Conservation (phyloP, 2,888 invertebrate genomes). For the Leptura quadrifasciata region DNA sequence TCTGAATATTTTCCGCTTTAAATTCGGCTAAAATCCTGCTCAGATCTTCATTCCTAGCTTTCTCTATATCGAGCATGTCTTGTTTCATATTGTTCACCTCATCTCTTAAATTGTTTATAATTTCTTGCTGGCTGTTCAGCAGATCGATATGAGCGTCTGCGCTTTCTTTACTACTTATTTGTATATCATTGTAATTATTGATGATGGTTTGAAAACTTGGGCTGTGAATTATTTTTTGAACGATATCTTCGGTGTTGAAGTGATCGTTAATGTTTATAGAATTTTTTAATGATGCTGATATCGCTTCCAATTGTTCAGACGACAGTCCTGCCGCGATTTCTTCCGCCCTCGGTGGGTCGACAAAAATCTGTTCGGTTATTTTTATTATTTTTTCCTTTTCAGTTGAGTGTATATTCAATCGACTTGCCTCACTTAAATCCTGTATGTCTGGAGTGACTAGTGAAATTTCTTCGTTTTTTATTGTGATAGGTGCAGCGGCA, state of each 20-base stretch:
- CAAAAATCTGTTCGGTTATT: slow-evolving; percentile 60
- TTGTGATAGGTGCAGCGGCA: slow-evolving; percentile 54
- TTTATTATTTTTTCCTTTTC: slow-evolving; percentile 65
- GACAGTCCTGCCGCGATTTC: slow-evolving; percentile 64
- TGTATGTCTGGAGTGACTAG: slow-evolving; percentile 62
- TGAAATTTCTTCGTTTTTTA: slow-evolving; percentile 57
- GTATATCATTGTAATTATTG: slow-evolving; percentile 47
- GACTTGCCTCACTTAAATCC: slow-evolving; percentile 55
- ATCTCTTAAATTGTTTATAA: slow-evolving; percentile 60
- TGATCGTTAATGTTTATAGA: slow-evolving; percentile 58
- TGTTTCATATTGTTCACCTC: slow-evolving; percentile 77
- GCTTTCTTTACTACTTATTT: slow-evolving; percentile 32
- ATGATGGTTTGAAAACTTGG: slow-evolving; percentile 64
- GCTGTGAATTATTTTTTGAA: slow-evolving; percentile 69
- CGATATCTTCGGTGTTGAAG: slow-evolving; percentile 69
- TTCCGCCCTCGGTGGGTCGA: slow-evolving; percentile 55
- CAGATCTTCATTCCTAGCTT: slow-evolving; percentile 53
- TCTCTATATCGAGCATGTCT: slow-evolving; percentile 72
- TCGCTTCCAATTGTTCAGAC: slow-evolving; percentile 69
- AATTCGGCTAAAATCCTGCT: slow-evolving; percentile 59
- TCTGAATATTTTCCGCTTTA: slow-evolving; percentile 55
- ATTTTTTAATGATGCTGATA: slow-evolving; percentile 67
- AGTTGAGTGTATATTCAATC: slow-evolving; percentile 29
- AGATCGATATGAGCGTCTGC: slow-evolving; percentile 39
- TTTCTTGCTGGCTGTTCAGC: slow-evolving; percentile 54